Percentiles rank a stretch among this genome's conserved stretches.
Evolutionary conservation across 2,113 vertebrate genomes (phyloP).

Genomic region (Anguilla rostrata): DNA sequence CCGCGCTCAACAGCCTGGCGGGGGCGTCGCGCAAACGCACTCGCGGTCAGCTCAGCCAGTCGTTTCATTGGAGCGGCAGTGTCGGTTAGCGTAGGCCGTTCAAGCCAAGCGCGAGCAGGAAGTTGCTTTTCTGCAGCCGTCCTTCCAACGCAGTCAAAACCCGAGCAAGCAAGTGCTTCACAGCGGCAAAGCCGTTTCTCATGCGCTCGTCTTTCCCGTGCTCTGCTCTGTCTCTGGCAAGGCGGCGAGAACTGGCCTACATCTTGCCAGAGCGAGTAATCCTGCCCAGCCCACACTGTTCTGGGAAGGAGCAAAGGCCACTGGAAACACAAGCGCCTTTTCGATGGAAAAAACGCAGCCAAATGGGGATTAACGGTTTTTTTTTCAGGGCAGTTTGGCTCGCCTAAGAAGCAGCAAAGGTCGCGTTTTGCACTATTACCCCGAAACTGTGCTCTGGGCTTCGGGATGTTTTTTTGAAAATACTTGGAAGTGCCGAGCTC

Average conservation of each 20-base stretch:
- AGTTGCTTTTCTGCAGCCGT: conserved; percentile 11
- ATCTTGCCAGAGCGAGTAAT: conserved; percentile 8
- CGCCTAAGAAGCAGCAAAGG: neutral
- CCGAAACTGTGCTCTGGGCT: neutral
- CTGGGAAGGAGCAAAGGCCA: neutral
- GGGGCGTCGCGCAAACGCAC: too few species aligned
- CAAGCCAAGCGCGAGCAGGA: conserved; percentile 1
- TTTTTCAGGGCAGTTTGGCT: neutral
- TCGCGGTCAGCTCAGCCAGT: neutral
- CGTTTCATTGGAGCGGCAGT: too few species aligned
- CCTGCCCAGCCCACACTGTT: neutral
- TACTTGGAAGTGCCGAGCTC: neutral
- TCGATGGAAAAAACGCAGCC: neutral
- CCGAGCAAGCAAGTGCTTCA: neutral
- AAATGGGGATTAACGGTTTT: neutral
- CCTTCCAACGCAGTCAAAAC: too few species aligned
- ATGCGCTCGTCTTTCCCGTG: neutral
- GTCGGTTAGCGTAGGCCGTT: neutral
- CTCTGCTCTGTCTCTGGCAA: neutral
- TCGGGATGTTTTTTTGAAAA: neutral
- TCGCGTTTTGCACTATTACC: neutral
- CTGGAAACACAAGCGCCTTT: neutral
- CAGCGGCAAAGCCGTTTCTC: neutral
- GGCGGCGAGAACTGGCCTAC: neutral
- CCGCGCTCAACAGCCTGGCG: too few species aligned